Evolutionary conservation across 2,113 vertebrate species (phyloP).

Genomic region (Petaurus breviceps): DNA sequence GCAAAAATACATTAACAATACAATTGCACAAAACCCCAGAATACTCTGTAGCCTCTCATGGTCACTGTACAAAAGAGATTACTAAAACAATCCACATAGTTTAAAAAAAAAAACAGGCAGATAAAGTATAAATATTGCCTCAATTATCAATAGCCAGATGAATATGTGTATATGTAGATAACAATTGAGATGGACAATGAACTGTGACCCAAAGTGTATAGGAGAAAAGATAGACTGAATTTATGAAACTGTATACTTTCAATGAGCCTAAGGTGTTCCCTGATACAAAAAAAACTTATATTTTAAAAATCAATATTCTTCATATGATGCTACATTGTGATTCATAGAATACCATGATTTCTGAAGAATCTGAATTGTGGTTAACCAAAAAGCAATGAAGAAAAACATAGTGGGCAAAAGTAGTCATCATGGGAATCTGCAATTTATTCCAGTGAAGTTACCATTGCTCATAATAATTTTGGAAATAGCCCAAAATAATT

Average conservation of each 20-base stretch:
- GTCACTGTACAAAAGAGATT: background rate
- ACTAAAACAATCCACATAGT: background rate
- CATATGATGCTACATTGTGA: background rate
- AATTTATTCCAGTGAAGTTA: background rate
- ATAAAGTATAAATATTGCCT: background rate
- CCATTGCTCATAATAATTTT: background rate
- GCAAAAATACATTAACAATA: too few relatives aligned
- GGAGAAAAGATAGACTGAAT: background rate
- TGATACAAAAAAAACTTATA: background rate
- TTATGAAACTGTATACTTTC: background rate
- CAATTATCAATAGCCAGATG: background rate
- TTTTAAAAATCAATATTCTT: background rate
- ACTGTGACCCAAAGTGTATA: background rate
- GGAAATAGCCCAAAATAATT: background rate
- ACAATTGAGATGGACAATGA: background rate
- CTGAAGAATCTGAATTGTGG: background rate
- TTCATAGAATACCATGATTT: background rate
- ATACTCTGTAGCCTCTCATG: background rate
- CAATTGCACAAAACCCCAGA: background rate
- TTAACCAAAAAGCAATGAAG: background rate
- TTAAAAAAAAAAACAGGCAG: background rate
- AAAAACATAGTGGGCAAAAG: background rate
- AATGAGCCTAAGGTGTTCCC: background rate
- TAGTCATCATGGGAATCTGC: background rate
- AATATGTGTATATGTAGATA: background rate